Evolutionary conservation across 2,797 vertebrate genomes (phyloP), one percentile per base, ranked within the genome.

Genomic region (Muscicapa comitata): DNA sequence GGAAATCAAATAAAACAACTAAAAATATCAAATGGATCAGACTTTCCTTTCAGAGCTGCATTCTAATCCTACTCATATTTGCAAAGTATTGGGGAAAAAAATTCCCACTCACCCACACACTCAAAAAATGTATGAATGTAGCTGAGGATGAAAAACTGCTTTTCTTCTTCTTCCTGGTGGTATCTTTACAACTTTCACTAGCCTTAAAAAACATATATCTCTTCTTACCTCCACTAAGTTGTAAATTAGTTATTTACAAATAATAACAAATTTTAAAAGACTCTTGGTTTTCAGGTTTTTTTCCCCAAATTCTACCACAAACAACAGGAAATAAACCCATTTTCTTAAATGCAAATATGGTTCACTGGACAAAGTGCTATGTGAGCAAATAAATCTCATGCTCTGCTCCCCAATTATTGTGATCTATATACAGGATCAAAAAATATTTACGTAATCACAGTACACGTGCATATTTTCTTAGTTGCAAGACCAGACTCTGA

Each of bases 401-500:
- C 17, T 77, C 58, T 84, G 51, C 62, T 88, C 8, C 47, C 43
- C 38, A 54, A 66, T 78, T 79, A 53, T 50, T 86, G 58, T 65
- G 70, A 94, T 88, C 79, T 68, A 66, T 65, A 74, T 18, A 28
- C 16, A 86, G 58, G 33, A 74, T 75, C 61, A 72, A 54, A 91
- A 77, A 55, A 35, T 62, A 78, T 77, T 94, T 90, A 81, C 25
- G 45, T 48, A 65, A 42, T 67, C 33, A 81, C 28, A 35, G 21
- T 25, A 24, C 53, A 38, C 55, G 67, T 14, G 9, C 45, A 81
- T 70, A 54, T 42, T 76, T 93, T 81, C 73, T 65, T 35, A 83
- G 66, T 38, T 62, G 55, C 45, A 88, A 85, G 67, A 88, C 38
- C 55, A 82, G 72, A 53, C 53, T 73, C 71, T 87, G 74, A 93